These are phyloP conservation scores for Sicus ferrugineus DNA, from an alignment of 2,888 invertebrate genomes.

Conservation along the genomic window DNA sequence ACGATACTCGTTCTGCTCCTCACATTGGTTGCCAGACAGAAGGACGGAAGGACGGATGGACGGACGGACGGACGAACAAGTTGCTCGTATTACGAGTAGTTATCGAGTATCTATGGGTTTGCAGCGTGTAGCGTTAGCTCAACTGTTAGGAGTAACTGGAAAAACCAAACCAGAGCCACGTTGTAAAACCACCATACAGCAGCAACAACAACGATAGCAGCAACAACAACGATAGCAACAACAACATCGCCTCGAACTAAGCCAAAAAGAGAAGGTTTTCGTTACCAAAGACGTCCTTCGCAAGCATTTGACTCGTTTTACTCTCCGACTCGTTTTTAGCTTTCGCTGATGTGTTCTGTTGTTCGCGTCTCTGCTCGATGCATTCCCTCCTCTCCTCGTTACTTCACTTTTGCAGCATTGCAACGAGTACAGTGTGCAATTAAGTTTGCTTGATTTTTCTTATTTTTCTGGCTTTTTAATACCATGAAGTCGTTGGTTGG, in stretches of 20 bases:
- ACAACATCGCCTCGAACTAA: neutral
- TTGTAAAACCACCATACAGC: constrained; percentile 1
- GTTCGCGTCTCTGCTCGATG: neutral
- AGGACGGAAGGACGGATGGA: neutral
- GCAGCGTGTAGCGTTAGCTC: neutral
- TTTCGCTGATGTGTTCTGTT: constrained; percentile 2
- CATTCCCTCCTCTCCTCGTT: too few relatives aligned
- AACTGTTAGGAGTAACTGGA: neutral
- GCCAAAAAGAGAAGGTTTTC: neutral
- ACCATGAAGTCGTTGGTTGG: neutral
- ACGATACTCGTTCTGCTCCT: neutral
- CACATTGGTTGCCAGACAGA: neutral
- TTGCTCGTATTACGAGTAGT: too few relatives aligned
- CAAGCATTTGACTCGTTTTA: constrained; percentile 22
- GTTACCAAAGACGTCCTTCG: constrained; percentile 30
- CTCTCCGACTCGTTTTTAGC: neutral
- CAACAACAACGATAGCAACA: neutral
- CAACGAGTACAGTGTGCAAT: too few relatives aligned
- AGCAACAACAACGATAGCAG: constrained; percentile 2
- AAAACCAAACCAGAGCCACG: neutral
- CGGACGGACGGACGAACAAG: neutral
- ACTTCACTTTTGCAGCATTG: too few relatives aligned
- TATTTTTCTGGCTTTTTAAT: neutral
- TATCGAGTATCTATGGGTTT: neutral
- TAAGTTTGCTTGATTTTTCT: neutral